These are phyloP conservation scores for Mimachlamys varia DNA, from an alignment of 2,888 invertebrate genomes.

Conservation along the genomic window DNA sequence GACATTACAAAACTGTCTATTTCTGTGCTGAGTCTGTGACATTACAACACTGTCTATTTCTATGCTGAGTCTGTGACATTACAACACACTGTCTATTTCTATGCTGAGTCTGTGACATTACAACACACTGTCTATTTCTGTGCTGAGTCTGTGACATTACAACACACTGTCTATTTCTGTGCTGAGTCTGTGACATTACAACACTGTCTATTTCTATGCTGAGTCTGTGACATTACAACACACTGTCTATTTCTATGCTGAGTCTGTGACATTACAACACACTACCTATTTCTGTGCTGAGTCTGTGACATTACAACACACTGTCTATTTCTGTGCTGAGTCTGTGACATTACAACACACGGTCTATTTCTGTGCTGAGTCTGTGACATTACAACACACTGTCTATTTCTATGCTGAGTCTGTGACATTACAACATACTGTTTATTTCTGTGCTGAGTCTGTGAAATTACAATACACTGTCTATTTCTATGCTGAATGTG, in stretches of 20 bases:
- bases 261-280: no score
- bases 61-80: neutral
- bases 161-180: neutral
- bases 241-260: neutral
- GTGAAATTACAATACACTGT: neutral
- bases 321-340: neutral
- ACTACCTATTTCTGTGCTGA: neutral
- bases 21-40: neutral
- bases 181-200: neutral
- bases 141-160: no score
- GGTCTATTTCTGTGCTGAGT: neutral
- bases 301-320: neutral
- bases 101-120: no score
- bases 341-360: neutral
- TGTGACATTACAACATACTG: no score
- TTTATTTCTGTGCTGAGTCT: neutral
- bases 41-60: neutral
- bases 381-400: no score
- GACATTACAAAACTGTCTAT: no score
- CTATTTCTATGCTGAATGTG: neutral
- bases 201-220: neutral
- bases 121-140: neutral
- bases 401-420: neutral
- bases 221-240: neutral
- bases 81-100: neutral